Base-by-base conservation (phyloP, 1,140 invertebrate genomes). In the Panulirus ornatus region DNA sequence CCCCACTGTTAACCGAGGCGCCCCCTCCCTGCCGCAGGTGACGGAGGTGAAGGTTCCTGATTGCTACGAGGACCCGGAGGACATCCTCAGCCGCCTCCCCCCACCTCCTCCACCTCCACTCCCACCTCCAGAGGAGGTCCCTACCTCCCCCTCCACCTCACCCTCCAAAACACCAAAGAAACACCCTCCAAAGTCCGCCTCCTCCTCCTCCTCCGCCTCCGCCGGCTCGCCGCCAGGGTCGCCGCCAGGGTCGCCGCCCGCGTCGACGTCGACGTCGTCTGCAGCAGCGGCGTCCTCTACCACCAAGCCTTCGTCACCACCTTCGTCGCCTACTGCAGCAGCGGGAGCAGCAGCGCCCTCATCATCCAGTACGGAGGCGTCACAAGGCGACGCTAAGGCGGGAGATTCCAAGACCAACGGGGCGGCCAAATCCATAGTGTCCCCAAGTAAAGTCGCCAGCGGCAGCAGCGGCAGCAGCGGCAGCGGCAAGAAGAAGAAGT, bases 31-130 rank as follows among this genome's bases (percentile, higher is more conserved):
- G 16, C 36, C 66, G 16, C 73, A 91, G 91, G 58, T 91, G n/a
- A 91, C 91, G 63, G 86, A 91, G 78, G 91, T 91, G n/a, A 89
- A 91, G 51, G 91, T 91, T 34, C 76, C 85, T 27, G 91, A 91
- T 42, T 89, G 86, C 71, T 91, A 91, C 47, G 84, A 91, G 66
- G 91, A 91, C 30, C 91, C 91, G n/a, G 91, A 91, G 54, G 91
- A 91, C 22, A 34, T 71, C 30, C 76, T 91, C 19, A 66, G 44
- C n/a, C 73, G 71, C 44, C 84, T 84, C 5, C 84, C 86, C 1
- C 47, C 84, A 8, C 51, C 91, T 1, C 88, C 90, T 14, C 84
- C 85, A 0, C 79, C 86, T 34, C 83, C 83, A 42, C 36, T 54
- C 42, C 36, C 83, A 11, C 78, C 79, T 5, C 40, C 75, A 16